A percentile compares a stretch with the other conserved stretches of the same genome.
These are phyloP conservation scores for Thymelicus sylvestris DNA, from an alignment of 2,888 invertebrate genomes.

Conservation along the genomic window DNA sequence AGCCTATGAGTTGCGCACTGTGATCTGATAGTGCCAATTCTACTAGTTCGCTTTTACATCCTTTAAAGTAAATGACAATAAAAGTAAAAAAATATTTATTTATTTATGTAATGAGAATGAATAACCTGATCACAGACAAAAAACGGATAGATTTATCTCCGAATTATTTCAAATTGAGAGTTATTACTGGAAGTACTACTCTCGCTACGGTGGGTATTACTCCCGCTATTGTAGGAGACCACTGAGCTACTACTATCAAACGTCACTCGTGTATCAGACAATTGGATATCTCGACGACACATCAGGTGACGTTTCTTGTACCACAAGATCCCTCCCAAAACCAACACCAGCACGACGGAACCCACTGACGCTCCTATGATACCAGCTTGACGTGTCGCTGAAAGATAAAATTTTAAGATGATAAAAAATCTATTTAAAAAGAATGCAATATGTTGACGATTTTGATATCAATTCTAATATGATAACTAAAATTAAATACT, in stretches of 20 bases:
- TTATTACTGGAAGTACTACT: neutral
- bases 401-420: neutral
- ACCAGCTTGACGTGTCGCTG: conserved; percentile 50
- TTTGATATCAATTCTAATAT: too few relatives aligned
- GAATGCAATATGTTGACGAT: too few relatives aligned
- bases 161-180: neutral
- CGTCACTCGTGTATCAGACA: neutral
- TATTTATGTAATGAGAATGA: too few relatives aligned
- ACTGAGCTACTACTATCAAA: conserved; percentile 7
- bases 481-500: too few relatives aligned
- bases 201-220: neutral
- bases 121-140: too few relatives aligned
- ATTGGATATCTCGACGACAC: neutral
- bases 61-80: too few relatives aligned
- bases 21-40: too few relatives aligned
- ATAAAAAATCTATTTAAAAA: too few relatives aligned
- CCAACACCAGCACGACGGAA: conserved; percentile 46
- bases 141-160: too few relatives aligned
- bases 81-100: too few relatives aligned
- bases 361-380: conserved; percentile 62
- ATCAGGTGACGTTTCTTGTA: conserved; percentile 40
- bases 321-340: conserved; percentile 54
- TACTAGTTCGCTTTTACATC: too few relatives aligned
- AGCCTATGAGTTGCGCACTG: too few relatives aligned
- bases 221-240: neutral